A percentile compares a stretch with the other conserved stretches of the same genome.
Evolutionary conservation across 1,140 invertebrate species (phyloP).

Genomic region (Danaus melanippus): DNA sequence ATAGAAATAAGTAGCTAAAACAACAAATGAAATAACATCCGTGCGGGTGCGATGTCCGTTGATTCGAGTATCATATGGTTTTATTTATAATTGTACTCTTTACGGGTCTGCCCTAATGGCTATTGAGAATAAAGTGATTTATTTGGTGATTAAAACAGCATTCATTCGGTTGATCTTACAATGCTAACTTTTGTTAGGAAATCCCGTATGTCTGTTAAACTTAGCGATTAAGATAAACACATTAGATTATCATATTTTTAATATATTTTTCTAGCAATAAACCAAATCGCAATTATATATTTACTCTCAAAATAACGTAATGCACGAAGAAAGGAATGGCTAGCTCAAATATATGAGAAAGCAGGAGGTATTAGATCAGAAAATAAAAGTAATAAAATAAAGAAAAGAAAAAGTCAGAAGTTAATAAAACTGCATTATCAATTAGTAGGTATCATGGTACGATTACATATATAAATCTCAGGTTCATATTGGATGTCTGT

Average conservation of each 20-base stretch:
- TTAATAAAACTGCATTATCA: conserved; percentile 24
- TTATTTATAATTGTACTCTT: conserved; percentile 31
- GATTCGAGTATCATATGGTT: conserved; percentile 29
- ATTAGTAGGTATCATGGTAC: conserved; percentile 37
- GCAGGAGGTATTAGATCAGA: too few species aligned
- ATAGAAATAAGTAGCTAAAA: conserved; percentile 43
- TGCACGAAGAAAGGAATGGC: too few species aligned
- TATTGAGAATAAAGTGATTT: conserved; percentile 1
- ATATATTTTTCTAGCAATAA: too few species aligned
- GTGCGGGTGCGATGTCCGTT: conserved; percentile 38
- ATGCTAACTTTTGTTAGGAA: too few species aligned
- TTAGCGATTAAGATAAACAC: too few species aligned
- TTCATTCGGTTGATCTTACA: too few species aligned
- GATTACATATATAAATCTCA: conserved; percentile 58
- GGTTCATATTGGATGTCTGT: conserved; percentile 64
- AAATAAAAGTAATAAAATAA: not conserved
- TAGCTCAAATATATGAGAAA: too few species aligned
- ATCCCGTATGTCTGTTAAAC: too few species aligned
- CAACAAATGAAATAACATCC: conserved; percentile 51
- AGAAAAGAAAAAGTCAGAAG: conserved; percentile 14
- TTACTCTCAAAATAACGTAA: too few species aligned
- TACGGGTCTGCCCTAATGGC: conserved; percentile 24
- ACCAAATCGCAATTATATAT: too few species aligned
- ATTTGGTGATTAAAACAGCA: too few species aligned
- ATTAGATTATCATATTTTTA: too few species aligned